Conservation (phyloP, 1,140 invertebrate genomes). For the Zaprionus camerounensis region DNA sequence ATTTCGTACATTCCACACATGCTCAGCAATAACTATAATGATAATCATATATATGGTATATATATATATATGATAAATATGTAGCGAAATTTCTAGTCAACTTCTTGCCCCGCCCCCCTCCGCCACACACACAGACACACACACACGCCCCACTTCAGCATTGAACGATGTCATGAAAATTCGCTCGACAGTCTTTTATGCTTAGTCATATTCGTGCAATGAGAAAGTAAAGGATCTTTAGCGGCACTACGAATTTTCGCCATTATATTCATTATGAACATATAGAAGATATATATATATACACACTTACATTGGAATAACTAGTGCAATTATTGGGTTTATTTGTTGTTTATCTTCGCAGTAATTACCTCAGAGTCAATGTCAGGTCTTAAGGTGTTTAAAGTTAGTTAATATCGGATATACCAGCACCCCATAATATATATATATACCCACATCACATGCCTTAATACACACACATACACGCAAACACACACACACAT, state of each 20-base stretch:
- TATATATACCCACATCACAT: constrained; percentile 12
- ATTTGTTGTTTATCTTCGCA: constrained; percentile 45
- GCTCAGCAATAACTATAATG: background rate
- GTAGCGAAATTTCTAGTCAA: constrained; percentile 83
- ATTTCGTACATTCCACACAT: constrained; percentile 25
- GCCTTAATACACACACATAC: constrained; percentile 19
- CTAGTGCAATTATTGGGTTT: constrained; percentile 55
- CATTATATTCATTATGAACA: constrained; percentile 29
- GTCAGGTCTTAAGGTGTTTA: constrained; percentile 46
- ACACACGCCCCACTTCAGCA: background rate
- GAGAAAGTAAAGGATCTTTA: constrained; percentile 35
- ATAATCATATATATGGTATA: constrained; percentile 37
- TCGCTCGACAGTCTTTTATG: background rate
- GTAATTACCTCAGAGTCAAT: constrained; percentile 66
- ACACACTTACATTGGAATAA: constrained; percentile 27
- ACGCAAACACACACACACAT: constrained; percentile 21
- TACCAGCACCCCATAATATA: background rate
- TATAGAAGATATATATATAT: constrained; percentile 15
- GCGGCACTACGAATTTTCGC: constrained; percentile 64
- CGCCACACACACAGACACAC: constrained; percentile 35
- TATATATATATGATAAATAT: constrained; percentile 47
- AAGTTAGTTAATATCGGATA: background rate
- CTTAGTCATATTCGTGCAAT: constrained; percentile 18
- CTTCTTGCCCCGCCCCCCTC: constrained; percentile 67
- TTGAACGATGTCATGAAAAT: constrained; percentile 1